Conservation (phyloP, 2,888 invertebrate genomes). For the Psylliodes chrysocephalus region DNA sequence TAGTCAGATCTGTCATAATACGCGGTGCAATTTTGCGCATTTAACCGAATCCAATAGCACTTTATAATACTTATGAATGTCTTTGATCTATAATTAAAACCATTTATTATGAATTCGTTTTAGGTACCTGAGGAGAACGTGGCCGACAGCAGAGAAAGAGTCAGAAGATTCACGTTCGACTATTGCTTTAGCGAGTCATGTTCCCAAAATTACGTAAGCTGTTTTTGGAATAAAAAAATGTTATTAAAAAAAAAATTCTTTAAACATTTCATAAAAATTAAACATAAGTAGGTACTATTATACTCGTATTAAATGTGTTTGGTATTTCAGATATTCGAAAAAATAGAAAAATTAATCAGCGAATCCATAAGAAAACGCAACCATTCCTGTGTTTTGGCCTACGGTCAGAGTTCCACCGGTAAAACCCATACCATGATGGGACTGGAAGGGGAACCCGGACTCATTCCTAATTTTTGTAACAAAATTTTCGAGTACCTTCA, state of each 20-base stretch:
- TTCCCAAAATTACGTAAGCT: conserved; percentile 63
- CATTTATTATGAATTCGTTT: conserved; percentile 42
- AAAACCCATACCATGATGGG: conserved; percentile 86
- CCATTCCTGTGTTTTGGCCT: conserved; percentile 78
- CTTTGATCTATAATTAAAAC: conserved; percentile 44
- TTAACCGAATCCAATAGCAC: conserved; percentile 17
- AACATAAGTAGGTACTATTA: too few species aligned
- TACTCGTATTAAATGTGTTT: too few species aligned
- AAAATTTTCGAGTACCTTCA: conserved; percentile 64
- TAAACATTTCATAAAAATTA: too few species aligned
- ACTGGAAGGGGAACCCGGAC: conserved; percentile 67
- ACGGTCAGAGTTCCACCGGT: conserved; percentile 81
- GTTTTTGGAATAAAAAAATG: too few species aligned
- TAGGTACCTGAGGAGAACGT: conserved; percentile 73
- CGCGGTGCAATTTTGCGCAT: conserved; percentile 11
- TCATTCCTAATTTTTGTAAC: conserved; percentile 69
- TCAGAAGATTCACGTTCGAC: conserved; percentile 72
- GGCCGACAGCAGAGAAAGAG: conserved; percentile 74
- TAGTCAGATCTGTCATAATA: background rate
- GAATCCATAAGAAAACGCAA: conserved; percentile 71
- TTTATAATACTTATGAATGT: conserved; percentile 26
- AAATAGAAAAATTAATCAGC: conserved; percentile 73
- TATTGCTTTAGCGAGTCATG: conserved; percentile 72
- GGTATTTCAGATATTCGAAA: conserved; percentile 70
- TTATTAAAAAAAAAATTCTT: too few species aligned